Evolutionary conservation across 2,113 vertebrate species (phyloP), one percentile per base, ranked within the genome.

Genomic region (Hemiprocne comata): DNA sequence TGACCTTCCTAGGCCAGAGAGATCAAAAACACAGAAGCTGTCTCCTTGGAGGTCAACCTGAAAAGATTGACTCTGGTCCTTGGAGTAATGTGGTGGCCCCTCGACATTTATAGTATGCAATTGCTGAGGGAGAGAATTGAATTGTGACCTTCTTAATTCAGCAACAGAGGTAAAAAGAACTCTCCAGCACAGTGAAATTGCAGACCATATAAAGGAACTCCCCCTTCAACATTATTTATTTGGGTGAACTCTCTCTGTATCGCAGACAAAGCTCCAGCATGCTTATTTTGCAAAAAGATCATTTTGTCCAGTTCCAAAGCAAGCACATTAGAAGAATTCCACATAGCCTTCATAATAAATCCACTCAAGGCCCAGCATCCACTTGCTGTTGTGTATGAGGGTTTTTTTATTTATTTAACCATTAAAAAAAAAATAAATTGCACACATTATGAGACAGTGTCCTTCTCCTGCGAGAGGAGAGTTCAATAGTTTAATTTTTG

Each of bases 401-500:
- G 9, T 76, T 96, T 95, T 97, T 95, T 97, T 96, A 95, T 97
- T 97, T 97, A 78, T 97, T 96, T 98, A 95, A 96, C 95, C 1
- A 3, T 42, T 20, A 72, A 83, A 50, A 53, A 77, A 74, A 65
- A 58, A 65, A 78, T 13, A 62, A 89, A 79, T 13, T 40, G 31
- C 72, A 69, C 89, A 84, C 53, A 97, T 98, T 97, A 98, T 98
- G 97, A 98, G 93, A 90, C 94, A 62, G 96, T 97, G 97, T 98
- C 98, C 98, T 97, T 98, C 96, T 97, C 96, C 94, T 97, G 90
- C 17, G 25, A 98, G 96, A 98, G 87, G 89, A 97, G 98, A 98
- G 98, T 98, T 98, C 98, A 98, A 98, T 98, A 98, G 98, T 98
- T 98, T 98, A 98, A 98, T 98, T 98, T 98, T 98, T 98, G 97